A percentile compares a stretch with the other conserved stretches of the same genome.
Conservation (phyloP, 1,140 invertebrate genomes). For the Drosophila nigromelanica region DNA sequence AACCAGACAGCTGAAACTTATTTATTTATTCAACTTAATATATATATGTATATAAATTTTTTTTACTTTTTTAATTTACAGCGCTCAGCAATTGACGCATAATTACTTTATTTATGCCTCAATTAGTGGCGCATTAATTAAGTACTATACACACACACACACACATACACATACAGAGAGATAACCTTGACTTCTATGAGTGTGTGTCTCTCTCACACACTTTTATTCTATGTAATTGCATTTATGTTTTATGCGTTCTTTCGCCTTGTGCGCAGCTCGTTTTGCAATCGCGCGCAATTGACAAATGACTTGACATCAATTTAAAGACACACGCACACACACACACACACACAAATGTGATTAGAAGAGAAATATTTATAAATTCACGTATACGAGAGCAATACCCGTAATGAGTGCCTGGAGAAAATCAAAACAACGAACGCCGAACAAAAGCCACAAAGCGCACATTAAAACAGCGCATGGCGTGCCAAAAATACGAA, state of each 20-base stretch:
- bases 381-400: constrained; percentile 14
- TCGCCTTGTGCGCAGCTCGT: neutral
- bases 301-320: constrained; percentile 54
- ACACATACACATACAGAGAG: neutral
- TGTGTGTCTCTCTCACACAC: neutral
- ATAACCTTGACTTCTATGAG: constrained; percentile 32
- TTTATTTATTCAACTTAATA: constrained; percentile 25
- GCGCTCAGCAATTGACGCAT: constrained; percentile 33
- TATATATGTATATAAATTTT: constrained; percentile 13
- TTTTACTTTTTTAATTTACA: constrained; percentile 32
- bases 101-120: constrained; percentile 51
- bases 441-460: constrained; percentile 10
- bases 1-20: constrained; percentile 10
- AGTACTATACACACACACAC: constrained; percentile 15
- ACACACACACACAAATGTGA: constrained; percentile 21
- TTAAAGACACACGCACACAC: constrained; percentile 14
- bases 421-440: constrained; percentile 24
- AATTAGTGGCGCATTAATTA: constrained; percentile 56
- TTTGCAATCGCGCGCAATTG: constrained; percentile 25
- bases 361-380: constrained; percentile 32
- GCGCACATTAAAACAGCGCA: constrained; percentile 53
- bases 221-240: constrained; percentile 37
- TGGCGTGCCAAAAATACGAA: constrained; percentile 61
- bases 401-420: constrained; percentile 25
- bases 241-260: constrained; percentile 39